A percentile compares a stretch with the other conserved stretches of the same genome.
Evolutionary conservation across 1,140 invertebrate species (phyloP).

Genomic region (Wasmannia auropunctata): DNA sequence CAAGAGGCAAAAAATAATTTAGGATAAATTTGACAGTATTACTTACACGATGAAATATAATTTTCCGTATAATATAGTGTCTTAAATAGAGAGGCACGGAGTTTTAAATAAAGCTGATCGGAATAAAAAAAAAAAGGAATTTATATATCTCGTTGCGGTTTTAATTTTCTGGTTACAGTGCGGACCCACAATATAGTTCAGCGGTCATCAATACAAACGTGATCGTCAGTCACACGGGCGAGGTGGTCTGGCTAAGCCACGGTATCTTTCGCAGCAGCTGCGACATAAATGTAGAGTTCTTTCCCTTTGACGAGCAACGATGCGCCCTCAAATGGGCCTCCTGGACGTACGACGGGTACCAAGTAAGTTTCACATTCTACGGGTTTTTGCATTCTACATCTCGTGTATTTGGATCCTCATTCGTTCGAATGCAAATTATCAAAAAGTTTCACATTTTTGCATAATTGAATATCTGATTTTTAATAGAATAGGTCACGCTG

Average conservation of each 20-base stretch:
- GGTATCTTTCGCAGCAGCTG: slow-evolving; percentile 95
- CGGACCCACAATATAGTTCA: slow-evolving; percentile 92
- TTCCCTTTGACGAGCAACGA: slow-evolving; percentile 96
- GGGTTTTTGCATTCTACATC: neutral
- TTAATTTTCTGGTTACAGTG: slow-evolving; percentile 86
- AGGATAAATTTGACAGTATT: neutral
- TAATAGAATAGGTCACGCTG: slow-evolving; percentile 16
- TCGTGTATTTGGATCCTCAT: neutral
- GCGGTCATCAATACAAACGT: slow-evolving; percentile 94
- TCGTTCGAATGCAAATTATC: neutral
- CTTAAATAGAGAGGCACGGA: neutral
- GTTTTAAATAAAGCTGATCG: neutral
- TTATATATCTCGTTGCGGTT: neutral
- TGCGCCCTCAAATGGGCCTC: slow-evolving; percentile 98
- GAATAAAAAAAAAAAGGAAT: slow-evolving; percentile 2
- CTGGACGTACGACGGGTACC: slow-evolving; percentile 98
- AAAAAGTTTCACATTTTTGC: slow-evolving; percentile 26
- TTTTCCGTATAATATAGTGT: neutral
- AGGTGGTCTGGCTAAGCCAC: slow-evolving; percentile 92
- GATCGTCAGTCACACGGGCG: slow-evolving; percentile 90
- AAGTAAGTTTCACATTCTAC: slow-evolving; percentile 87
- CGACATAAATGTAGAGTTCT: slow-evolving; percentile 97
- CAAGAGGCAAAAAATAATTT: neutral
- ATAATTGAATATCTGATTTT: slow-evolving; percentile 49
- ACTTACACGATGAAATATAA: neutral